These are phyloP conservation scores for Aphyosemion australe DNA, from an alignment of 2,113 vertebrate genomes.

Conservation along the genomic window DNA sequence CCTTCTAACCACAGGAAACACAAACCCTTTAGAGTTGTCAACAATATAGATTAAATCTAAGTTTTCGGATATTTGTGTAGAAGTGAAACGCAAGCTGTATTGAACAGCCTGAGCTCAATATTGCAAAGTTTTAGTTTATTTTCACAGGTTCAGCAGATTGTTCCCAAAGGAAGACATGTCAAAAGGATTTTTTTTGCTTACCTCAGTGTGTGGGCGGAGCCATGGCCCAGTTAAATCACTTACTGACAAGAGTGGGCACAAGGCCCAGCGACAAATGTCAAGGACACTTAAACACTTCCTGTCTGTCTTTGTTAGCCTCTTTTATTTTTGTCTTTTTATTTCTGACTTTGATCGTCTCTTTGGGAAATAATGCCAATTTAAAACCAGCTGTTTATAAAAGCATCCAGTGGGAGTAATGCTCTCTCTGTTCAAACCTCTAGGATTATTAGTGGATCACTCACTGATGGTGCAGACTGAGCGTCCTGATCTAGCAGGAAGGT, in stretches of 20 bases:
- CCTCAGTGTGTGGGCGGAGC: slow-evolving; percentile 46
- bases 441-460: background rate
- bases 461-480: background rate
- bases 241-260: slow-evolving; percentile 52
- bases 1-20: slow-evolving; percentile 34
- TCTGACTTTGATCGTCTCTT: slow-evolving; percentile 35
- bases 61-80: background rate
- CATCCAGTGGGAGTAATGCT: background rate
- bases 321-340: slow-evolving; percentile 11
- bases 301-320: slow-evolving; percentile 18
- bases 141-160: slow-evolving; percentile 28
- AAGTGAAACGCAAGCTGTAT: slow-evolving; percentile 8
- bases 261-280: slow-evolving; percentile 66
- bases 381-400: background rate
- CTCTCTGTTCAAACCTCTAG: background rate
- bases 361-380: background rate
- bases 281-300: slow-evolving; percentile 60
- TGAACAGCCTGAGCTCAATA: slow-evolving; percentile 1
- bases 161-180: slow-evolving; percentile 31
- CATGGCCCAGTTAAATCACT: slow-evolving; percentile 71
- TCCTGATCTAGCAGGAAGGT: slow-evolving; percentile 14
- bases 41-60: slow-evolving; percentile 14
- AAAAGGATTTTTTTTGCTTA: slow-evolving; percentile 26
- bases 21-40: slow-evolving; percentile 11
- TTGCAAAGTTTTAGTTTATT: slow-evolving; percentile 11